Percentiles rank a stretch among this genome's conserved stretches.
Evolutionary conservation across 2,888 invertebrate genomes (phyloP).

Genomic region (Stenodema calcarata): DNA sequence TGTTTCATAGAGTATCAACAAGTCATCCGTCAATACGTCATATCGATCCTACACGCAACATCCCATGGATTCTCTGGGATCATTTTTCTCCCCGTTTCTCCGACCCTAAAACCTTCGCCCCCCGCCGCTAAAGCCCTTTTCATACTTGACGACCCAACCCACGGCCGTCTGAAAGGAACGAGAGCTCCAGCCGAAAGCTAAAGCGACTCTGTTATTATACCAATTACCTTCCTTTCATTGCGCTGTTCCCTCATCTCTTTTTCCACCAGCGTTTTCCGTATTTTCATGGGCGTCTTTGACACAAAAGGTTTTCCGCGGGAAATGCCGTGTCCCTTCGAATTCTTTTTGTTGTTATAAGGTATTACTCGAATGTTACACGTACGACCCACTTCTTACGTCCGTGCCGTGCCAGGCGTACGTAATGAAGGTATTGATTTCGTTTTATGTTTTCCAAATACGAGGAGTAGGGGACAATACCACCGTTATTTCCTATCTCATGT

Average conservation of each 20-base stretch:
- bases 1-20: conserved; percentile 46
- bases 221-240: conserved; percentile 32
- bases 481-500: background rate
- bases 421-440: background rate
- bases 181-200: background rate
- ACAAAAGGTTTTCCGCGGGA: background rate
- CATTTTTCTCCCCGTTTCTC: conserved; percentile 32
- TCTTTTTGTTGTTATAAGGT: background rate
- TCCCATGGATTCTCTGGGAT: conserved; percentile 15
- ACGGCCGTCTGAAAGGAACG: background rate
- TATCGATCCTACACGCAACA: conserved; percentile 22
- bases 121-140: background rate
- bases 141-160: conserved; percentile 13
- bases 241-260: background rate
- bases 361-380: background rate
- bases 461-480: background rate
- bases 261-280: background rate
- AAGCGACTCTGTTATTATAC: conserved; percentile 18
- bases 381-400: background rate
- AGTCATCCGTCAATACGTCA: conserved; percentile 49
- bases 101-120: background rate
- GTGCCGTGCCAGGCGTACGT: background rate
- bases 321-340: background rate
- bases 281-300: background rate
- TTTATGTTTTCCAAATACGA: background rate